Conservation (phyloP, 2,888 invertebrate genomes). For the Athalia rosae region DNA sequence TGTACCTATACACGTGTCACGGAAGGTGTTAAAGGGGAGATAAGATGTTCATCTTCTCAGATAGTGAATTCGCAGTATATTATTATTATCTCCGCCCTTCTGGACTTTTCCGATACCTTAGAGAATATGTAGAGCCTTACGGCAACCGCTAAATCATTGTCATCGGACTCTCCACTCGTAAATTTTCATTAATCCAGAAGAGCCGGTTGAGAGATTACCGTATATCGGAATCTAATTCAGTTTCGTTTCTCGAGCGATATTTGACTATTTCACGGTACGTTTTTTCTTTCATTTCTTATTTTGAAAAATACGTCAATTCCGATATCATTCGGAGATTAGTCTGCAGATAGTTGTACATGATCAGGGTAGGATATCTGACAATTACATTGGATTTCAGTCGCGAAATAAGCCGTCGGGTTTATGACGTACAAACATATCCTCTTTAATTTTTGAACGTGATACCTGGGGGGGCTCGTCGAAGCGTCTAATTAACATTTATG, state of each 20-base stretch:
- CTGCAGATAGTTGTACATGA: no score
- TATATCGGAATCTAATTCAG: conserved; percentile 31
- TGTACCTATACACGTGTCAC: not conserved
- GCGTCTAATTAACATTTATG: conserved; percentile 34
- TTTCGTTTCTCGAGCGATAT: not conserved
- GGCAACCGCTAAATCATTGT: conserved; percentile 39
- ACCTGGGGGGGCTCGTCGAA: conserved; percentile 14
- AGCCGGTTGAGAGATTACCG: conserved; percentile 13
- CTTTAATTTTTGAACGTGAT: conserved; percentile 41
- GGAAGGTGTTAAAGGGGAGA: not conserved
- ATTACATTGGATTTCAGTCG: no score
- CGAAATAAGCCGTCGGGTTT: not conserved
- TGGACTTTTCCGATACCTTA: conserved; percentile 25
- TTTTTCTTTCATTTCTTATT: not conserved
- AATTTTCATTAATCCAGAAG: conserved; percentile 34
- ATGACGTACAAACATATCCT: conserved; percentile 19
- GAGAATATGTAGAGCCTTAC: conserved; percentile 29
- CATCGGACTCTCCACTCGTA: conserved; percentile 37
- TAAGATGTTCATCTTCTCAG: conserved; percentile 18
- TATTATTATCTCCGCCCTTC: conserved; percentile 18
- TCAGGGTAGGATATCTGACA: no score
- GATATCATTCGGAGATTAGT: no score
- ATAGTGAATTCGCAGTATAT: conserved; percentile 15
- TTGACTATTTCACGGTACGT: not conserved
- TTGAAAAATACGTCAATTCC: no score